Conservation (phyloP, 2,797 vertebrate species). For the Sternotherus odoratus region DNA sequence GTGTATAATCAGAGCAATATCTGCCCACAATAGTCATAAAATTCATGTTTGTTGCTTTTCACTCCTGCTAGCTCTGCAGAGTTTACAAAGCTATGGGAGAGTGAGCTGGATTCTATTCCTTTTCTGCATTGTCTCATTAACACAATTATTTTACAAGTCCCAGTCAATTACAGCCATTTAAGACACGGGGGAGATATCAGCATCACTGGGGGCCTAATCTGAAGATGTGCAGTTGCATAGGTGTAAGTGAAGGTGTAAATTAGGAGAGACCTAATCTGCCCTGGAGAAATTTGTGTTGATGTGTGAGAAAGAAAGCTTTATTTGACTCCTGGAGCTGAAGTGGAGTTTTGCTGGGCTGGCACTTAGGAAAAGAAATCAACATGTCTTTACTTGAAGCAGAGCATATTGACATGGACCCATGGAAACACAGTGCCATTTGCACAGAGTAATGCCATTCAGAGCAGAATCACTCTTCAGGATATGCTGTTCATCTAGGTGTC, state of each 20-base stretch:
- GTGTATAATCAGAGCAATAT: accelerated
- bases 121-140: neutral
- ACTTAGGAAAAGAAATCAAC: neutral
- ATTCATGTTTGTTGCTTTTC: conserved; percentile 6
- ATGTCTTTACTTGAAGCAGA: neutral
- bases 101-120: neutral
- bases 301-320: neutral
- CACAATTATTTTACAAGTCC: neutral
- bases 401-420: neutral
- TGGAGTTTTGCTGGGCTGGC: neutral
- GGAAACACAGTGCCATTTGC: neutral
- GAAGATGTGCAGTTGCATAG: neutral
- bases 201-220: neutral
- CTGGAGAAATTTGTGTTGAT: neutral
- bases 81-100: neutral
- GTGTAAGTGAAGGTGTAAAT: accelerated
- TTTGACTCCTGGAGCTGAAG: neutral
- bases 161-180: neutral
- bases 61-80: neutral
- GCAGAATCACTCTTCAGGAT: neutral
- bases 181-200: neutral
- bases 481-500: neutral
- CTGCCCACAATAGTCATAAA: neutral
- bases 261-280: neutral
- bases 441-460: too few relatives aligned